Percentiles rank a stretch among this genome's conserved stretches.
Evolutionary conservation across 1,140 invertebrate genomes (phyloP).

Genomic region (Liolophura sinensis): DNA sequence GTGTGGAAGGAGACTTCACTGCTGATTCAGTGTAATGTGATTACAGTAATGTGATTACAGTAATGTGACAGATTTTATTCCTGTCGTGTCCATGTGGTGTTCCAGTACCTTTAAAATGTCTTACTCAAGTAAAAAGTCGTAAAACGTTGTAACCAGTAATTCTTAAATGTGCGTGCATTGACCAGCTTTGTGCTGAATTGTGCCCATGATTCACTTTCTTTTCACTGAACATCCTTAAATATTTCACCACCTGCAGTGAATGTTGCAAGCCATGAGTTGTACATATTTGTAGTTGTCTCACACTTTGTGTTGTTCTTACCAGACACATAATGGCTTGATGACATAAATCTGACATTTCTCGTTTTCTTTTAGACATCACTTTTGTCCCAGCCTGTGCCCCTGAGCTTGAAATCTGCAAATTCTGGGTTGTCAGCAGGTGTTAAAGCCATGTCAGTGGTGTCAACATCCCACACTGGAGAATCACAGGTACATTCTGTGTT

Average conservation of each 20-base stretch:
- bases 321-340: neutral
- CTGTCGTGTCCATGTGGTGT: too few species aligned
- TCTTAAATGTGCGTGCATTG: neutral
- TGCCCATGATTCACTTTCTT: too few species aligned
- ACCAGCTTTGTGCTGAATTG: too few species aligned
- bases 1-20: too few species aligned
- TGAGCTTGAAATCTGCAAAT: neutral
- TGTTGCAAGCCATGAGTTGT: neutral
- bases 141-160: neutral
- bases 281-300: neutral
- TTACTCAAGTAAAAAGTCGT: neutral
- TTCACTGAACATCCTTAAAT: neutral
- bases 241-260: neutral
- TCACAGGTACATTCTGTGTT: too few species aligned
- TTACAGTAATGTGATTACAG: too few species aligned
- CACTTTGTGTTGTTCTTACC: neutral
- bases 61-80: too few species aligned
- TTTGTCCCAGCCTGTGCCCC: constrained; percentile 27
- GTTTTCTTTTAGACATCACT: constrained; percentile 23
- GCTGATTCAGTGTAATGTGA: too few species aligned
- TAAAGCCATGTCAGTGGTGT: too few species aligned
- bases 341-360: neutral
- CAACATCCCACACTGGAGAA: too few species aligned
- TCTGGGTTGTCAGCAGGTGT: too few species aligned
- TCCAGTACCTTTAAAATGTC: too few species aligned